These are phyloP conservation scores for Oreortyx pictus DNA, from an alignment of 2,797 vertebrate species.

Conservation along the genomic window DNA sequence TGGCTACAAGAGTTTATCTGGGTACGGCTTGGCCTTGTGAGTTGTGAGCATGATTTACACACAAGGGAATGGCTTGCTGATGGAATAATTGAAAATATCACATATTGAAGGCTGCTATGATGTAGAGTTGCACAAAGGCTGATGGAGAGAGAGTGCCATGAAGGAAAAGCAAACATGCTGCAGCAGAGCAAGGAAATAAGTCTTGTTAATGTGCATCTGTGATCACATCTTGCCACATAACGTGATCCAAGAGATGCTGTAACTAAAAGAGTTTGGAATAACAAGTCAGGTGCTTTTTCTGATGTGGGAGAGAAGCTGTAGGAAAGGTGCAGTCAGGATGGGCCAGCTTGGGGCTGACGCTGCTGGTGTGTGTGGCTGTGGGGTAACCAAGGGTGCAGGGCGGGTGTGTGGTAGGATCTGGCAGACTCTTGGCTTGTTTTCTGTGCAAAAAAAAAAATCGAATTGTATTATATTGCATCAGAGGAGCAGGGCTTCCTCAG, in stretches of 20 bases:
- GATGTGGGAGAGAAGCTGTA: background rate
- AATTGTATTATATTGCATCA: background rate
- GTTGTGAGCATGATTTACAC: rapidly evolving
- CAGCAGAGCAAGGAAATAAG: background rate
- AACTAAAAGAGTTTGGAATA: background rate
- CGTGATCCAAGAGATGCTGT: background rate
- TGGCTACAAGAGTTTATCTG: rapidly evolving
- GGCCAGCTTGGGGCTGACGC: background rate
- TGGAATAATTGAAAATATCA: background rate
- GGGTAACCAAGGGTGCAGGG: rapidly evolving
- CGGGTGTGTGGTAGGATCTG: rapidly evolving
- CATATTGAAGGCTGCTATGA: rapidly evolving
- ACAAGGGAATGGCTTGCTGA: background rate
- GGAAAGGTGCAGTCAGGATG: background rate
- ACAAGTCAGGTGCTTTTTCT: background rate
- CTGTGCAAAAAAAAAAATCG: background rate
- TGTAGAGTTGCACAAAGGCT: background rate
- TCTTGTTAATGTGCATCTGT: rapidly evolving
- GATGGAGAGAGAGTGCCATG: background rate
- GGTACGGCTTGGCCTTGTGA: rapidly evolving
- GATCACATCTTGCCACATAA: rapidly evolving
- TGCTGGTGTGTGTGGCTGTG: background rate
- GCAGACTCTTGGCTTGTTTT: background rate
- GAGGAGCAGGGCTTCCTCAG: background rate
- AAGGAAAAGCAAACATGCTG: background rate